Evolutionary conservation across 2,888 invertebrate genomes (phyloP).

Genomic region (Mylabris sibirica): DNA sequence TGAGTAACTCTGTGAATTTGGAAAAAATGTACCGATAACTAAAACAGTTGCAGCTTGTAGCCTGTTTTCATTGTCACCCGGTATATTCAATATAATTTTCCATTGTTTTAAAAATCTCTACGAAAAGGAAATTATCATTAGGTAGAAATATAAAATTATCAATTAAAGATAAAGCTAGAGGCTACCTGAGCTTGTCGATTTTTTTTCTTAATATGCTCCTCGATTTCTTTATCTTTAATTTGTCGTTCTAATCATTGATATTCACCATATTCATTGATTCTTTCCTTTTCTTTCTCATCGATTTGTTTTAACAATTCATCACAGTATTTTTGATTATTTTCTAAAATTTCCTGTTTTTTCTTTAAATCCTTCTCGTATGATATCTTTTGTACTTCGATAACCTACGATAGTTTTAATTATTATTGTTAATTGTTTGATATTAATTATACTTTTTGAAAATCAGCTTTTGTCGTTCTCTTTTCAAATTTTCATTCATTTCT

Average conservation of each 20-base stretch:
- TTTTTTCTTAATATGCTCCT: slow-evolving; percentile 65
- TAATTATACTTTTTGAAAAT: slow-evolving; percentile 51
- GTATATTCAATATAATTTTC: too few relatives aligned
- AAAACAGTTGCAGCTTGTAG: too few relatives aligned
- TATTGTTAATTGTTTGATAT: slow-evolving; percentile 11
- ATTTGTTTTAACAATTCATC: slow-evolving; percentile 74
- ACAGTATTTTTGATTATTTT: slow-evolving; percentile 65
- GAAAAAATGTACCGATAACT: too few relatives aligned
- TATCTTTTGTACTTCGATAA: slow-evolving; percentile 64
- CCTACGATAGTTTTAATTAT: slow-evolving; percentile 57
- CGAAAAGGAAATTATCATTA: too few relatives aligned
- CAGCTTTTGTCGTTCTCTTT: slow-evolving; percentile 59
- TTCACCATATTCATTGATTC: slow-evolving; percentile 70
- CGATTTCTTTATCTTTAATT: slow-evolving; percentile 63
- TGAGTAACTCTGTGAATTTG: too few relatives aligned
- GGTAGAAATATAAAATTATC: too few relatives aligned
- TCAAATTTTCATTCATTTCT: slow-evolving; percentile 63
- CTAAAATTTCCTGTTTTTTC: slow-evolving; percentile 57
- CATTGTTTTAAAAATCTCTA: too few relatives aligned
- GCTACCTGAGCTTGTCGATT: slow-evolving; percentile 66
- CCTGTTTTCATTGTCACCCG: too few relatives aligned
- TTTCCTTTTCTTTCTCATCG: slow-evolving; percentile 73
- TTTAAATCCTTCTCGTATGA: slow-evolving; percentile 55
- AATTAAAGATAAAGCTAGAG: slow-evolving; percentile 14
- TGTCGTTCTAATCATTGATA: slow-evolving; percentile 70